These are phyloP conservation scores for Polypedilum vanderplanki DNA, from an alignment of 1,140 invertebrate genomes.

Conservation along the genomic window DNA sequence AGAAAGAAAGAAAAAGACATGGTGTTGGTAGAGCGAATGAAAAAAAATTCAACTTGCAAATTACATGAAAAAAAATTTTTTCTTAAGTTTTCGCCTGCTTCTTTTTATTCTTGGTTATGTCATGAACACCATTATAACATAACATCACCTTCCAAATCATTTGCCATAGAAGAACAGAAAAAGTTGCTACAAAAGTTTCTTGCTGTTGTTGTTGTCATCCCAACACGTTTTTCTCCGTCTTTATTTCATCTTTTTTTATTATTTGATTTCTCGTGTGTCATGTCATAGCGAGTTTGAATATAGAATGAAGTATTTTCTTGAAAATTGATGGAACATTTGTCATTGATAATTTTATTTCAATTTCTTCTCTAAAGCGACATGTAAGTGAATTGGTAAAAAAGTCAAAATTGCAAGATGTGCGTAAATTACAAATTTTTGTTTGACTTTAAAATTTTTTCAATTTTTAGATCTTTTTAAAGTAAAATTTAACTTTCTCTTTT, in stretches of 20 bases:
- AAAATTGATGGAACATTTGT: neutral
- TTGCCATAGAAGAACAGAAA: neutral
- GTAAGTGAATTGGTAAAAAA: too few relatives aligned
- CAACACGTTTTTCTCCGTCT: neutral
- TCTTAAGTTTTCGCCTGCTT: too few relatives aligned
- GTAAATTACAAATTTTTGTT: too few relatives aligned
- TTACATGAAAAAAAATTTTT: neutral
- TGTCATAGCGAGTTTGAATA: neutral
- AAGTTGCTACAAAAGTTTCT: neutral
- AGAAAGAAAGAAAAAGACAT: too few relatives aligned
- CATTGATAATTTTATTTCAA: neutral
- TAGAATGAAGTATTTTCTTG: neutral
- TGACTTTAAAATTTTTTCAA: too few relatives aligned
- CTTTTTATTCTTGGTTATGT: neutral
- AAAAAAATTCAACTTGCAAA: neutral
- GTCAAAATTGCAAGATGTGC: too few relatives aligned
- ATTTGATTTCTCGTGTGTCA: constrained; percentile 2
- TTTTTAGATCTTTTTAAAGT: too few relatives aligned
- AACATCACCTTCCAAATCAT: neutral
- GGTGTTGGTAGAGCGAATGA: neutral
- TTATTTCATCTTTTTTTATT: neutral
- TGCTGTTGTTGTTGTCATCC: neutral
- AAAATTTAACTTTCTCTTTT: too few relatives aligned
- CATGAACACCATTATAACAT: neutral
- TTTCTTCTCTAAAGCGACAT: too few relatives aligned